Evolutionary conservation across 2,113 vertebrate genomes (phyloP).

Genomic region (Salvelinus namaycush): DNA sequence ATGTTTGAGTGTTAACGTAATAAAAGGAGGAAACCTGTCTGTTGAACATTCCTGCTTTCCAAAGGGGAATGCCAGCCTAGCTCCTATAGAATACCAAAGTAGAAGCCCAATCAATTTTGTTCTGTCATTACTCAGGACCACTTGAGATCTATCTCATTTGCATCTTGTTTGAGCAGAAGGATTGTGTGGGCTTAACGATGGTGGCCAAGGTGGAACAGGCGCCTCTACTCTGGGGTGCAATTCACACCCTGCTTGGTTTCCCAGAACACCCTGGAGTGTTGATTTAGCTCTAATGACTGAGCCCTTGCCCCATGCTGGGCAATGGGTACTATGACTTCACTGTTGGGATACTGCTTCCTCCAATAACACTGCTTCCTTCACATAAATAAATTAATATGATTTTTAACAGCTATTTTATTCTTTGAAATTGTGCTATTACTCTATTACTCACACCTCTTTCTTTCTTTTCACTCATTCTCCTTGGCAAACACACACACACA

Average conservation of each 20-base stretch:
- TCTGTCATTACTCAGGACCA: conserved; percentile 67
- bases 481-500: conserved; percentile 10
- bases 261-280: conserved; percentile 39
- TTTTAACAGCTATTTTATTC: conserved; percentile 49
- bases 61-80: not conserved
- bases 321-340: conserved; percentile 22
- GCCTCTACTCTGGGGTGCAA: conserved; percentile 56
- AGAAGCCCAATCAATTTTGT: conserved; percentile 50
- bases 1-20: not conserved
- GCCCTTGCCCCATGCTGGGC: conserved; percentile 1
- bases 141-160: conserved; percentile 74
- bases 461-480: not conserved
- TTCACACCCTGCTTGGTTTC: conserved; percentile 63
- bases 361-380: not conserved
- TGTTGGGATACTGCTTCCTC: conserved; percentile 29
- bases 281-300: conserved; percentile 24
- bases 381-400: conserved; percentile 42
- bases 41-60: not conserved
- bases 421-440: conserved; percentile 30
- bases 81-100: not conserved
- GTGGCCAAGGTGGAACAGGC: conserved; percentile 53
- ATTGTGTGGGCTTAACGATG: conserved; percentile 53
- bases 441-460: conserved; percentile 49
- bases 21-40: not conserved
- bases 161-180: conserved; percentile 71